A percentile compares a stretch with the other conserved stretches of the same genome.
Conservation (phyloP, 2,888 invertebrate species). For the Macroteleia sp. region DNA sequence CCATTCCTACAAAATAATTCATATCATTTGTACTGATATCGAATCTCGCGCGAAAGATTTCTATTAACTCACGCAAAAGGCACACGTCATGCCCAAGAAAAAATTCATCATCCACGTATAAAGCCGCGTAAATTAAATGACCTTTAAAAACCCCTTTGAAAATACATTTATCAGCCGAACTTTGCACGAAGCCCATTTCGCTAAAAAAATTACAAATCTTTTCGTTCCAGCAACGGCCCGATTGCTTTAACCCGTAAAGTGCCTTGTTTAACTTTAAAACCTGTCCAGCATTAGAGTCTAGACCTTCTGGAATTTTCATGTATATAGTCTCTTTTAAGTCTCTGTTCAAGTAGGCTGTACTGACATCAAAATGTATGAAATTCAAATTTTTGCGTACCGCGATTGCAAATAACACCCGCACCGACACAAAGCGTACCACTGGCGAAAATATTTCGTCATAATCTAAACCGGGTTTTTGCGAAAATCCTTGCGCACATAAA, state of each 20-base stretch:
- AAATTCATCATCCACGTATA: conserved; percentile 52
- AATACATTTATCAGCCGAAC: conserved; percentile 45
- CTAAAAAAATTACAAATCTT: conserved; percentile 3
- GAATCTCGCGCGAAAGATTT: not conserved
- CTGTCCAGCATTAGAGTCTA: not conserved
- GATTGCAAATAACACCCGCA: conserved; percentile 31
- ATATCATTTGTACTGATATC: conserved; percentile 20
- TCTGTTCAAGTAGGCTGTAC: conserved; percentile 17
- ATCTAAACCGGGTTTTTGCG: conserved; percentile 27
- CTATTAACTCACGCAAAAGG: conserved; percentile 6
- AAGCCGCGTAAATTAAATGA: conserved; percentile 17
- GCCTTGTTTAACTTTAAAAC: conserved; percentile 43
- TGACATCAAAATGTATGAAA: conserved; percentile 19
- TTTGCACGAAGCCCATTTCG: conserved; percentile 19
- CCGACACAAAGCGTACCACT: conserved; percentile 37
- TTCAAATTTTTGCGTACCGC: conserved; percentile 17
- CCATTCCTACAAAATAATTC: conserved; percentile 29
- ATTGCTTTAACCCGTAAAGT: conserved; percentile 54
- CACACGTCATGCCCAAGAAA: conserved; percentile 2
- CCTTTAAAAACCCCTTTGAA: conserved; percentile 8
- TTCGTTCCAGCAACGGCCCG: conserved; percentile 42
- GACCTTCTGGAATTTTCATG: conserved; percentile 47
- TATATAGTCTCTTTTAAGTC: conserved; percentile 36
- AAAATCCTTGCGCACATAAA: conserved; percentile 48
- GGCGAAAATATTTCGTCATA: conserved; percentile 42